A percentile compares a stretch with the other conserved stretches of the same genome.
phyloP scores from a whole-genome alignment of 2,888 invertebrate genomes.

The Lampropteryx suffumata region DNA sequence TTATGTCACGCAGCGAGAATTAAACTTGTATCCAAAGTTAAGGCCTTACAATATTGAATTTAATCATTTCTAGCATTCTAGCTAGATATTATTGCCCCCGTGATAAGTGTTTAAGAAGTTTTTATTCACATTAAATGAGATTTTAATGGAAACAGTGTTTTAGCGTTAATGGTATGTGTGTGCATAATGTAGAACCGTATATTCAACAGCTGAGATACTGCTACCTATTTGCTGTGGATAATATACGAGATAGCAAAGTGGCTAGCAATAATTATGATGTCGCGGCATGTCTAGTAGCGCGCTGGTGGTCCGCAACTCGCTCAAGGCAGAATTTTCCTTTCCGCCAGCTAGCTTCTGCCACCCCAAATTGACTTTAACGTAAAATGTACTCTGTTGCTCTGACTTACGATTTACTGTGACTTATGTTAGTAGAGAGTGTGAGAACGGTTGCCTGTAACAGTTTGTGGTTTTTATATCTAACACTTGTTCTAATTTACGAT shows the following conservation, averaged over 20 bases:
- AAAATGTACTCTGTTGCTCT: background rate
- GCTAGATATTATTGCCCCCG: too few species aligned
- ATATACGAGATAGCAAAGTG: slow-evolving; percentile 39
- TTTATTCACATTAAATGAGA: background rate
- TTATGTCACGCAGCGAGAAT: too few species aligned
- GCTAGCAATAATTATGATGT: slow-evolving; percentile 48
- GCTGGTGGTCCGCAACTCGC: slow-evolving; percentile 47
- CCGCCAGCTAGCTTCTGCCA: slow-evolving; percentile 2
- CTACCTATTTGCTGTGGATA: slow-evolving; percentile 18
- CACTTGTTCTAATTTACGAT: background rate
- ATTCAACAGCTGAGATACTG: slow-evolving; percentile 9
- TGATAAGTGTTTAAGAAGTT: too few species aligned
- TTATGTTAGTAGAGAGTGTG: too few species aligned
- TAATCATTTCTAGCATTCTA: too few species aligned
- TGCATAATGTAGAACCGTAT: background rate
- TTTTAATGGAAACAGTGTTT: background rate
- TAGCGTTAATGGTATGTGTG: background rate
- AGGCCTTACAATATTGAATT: too few species aligned
- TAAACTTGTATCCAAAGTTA: too few species aligned
- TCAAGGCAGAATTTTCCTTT: slow-evolving; percentile 37
- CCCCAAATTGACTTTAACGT: background rate
- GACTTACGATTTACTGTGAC: background rate
- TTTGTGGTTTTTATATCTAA: too few species aligned
- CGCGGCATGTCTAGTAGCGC: slow-evolving; percentile 43
- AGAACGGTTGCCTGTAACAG: too few species aligned